Evolutionary conservation across 2,888 invertebrate genomes (phyloP), one percentile per base, ranked within the genome.

Genomic region (Nemotelus pantherinus): DNA sequence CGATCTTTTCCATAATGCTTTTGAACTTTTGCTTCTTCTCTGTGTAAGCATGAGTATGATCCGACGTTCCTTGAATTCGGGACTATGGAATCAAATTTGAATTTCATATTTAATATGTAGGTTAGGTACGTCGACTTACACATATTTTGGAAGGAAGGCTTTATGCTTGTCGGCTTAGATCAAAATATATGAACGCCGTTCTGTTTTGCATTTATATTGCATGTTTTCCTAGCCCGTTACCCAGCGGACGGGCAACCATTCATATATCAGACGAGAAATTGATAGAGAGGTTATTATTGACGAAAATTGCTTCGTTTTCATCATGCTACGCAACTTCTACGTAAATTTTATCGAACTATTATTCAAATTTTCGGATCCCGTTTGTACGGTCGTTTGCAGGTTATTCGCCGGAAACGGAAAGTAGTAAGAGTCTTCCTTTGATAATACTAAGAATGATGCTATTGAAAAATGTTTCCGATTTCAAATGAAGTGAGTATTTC

Each of bases 191-290:
- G 63, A 39, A 25, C 6, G 63, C 43, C 43, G 63, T 63, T 63
- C 63, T 63, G 10, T 25, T 63, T 63, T 63, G 63, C 63, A 63
- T 63, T 63, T 63, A 63, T 63, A 63, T 63, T 63, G 43, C 63
- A 41, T 63, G 63, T 43, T 63, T 41, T 43, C 43, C 41, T 4
- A 7, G 43, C 43, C 6, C 7, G 43, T 63, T 43, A 6, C 7
- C 9, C 5, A 63, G 63, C 43, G 25, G 7, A 5, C 58, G 4
- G 5, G 25, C 10, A 25, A 58, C 10, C 10, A 5, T 58, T 58
- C 58, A 58, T 58, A 63, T 43, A 43, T 63, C 39, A 63, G 25
- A 43, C 3, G 63, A 6, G 43, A 63, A 63, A 63, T 63, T 63
- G 39, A 43, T 43, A 43, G 63, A 63, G 63, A 63, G 43, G 43